phyloP scores from a whole-genome alignment of 2,888 invertebrate species.

The Thymelicus lineola region DNA sequence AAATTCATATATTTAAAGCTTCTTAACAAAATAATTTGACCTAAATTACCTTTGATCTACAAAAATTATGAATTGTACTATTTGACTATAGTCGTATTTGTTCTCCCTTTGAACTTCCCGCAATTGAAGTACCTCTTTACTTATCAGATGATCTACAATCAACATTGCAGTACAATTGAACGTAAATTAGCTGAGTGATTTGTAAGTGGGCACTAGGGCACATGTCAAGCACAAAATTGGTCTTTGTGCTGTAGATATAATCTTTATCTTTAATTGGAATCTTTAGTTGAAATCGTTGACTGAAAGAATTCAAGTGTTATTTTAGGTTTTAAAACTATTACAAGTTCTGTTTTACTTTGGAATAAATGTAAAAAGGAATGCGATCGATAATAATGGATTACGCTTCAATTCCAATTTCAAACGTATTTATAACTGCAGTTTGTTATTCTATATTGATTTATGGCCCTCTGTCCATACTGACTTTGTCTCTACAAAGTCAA shows the following conservation, averaged over 20 bases:
- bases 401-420: conserved; percentile 74
- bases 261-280: conserved; percentile 57
- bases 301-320: conserved; percentile 15
- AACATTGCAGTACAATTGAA: conserved; percentile 57
- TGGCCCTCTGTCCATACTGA: too few species aligned
- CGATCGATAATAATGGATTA: conserved; percentile 60
- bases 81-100: background rate
- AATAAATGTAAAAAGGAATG: conserved; percentile 23
- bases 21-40: background rate
- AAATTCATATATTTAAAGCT: background rate
- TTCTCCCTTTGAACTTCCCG: conserved; percentile 29
- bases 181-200: conserved; percentile 75
- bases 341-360: conserved; percentile 10
- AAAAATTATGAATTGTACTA: background rate
- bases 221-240: conserved; percentile 70
- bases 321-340: conserved; percentile 15
- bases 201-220: conserved; percentile 57
- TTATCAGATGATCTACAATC: conserved; percentile 67
- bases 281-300: conserved; percentile 6
- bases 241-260: conserved; percentile 59
- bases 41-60: background rate
- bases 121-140: conserved; percentile 59
- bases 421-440: conserved; percentile 68
- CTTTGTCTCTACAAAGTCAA: conserved; percentile 76
- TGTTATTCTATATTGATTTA: conserved; percentile 80